These are phyloP conservation scores for Leptosomus discolor DNA, from an alignment of 2,113 vertebrate genomes.

Conservation along the genomic window DNA sequence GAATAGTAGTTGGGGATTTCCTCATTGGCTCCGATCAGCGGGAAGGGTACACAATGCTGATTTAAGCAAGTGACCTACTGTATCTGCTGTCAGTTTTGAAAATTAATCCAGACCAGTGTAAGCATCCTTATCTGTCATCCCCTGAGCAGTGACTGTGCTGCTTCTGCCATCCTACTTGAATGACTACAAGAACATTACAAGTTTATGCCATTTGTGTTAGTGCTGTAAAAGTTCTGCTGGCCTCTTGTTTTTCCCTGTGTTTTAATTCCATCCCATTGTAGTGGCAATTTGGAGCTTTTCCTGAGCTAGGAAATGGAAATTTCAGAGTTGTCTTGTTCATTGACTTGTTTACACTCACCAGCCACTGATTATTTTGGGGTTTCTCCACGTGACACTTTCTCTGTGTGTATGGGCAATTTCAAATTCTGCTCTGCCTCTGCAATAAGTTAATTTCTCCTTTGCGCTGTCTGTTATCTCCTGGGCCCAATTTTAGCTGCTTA, in stretches of 20 bases:
- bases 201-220: neutral
- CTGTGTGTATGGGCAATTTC: neutral
- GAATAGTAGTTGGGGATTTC: neutral
- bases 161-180: neutral
- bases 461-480: neutral
- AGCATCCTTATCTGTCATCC: neutral
- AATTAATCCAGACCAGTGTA: neutral
- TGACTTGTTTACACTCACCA: neutral
- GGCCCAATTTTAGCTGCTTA: neutral
- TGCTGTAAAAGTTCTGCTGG: neutral
- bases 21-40: rapidly evolving
- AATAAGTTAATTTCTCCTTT: neutral
- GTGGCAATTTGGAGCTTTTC: neutral
- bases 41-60: neutral
- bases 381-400: neutral
- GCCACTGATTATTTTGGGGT: neutral
- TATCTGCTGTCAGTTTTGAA: neutral
- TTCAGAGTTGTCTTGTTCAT: neutral
- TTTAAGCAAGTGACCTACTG: neutral
- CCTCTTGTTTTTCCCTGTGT: neutral
- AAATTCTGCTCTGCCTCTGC: neutral
- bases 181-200: neutral
- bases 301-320: neutral
- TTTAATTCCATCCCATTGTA: neutral
- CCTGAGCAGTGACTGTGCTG: neutral